Conservation (phyloP, 92 coral and sea anemone genomes). For the Pocillopora grandis region DNA sequence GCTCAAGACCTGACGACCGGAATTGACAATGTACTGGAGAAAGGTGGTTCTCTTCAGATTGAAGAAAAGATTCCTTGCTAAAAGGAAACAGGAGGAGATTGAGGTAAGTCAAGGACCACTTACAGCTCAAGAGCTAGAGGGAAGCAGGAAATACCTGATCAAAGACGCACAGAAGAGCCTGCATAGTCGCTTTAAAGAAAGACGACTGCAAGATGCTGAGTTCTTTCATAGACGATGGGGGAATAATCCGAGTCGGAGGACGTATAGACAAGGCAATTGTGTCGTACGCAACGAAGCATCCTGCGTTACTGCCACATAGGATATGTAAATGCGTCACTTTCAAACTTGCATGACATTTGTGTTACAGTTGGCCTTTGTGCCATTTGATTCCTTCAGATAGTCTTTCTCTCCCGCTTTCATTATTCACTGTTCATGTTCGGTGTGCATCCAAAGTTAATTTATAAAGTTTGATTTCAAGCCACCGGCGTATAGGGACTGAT, state of each 20-base stretch:
- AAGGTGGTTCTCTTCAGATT: constrained; percentile 34
- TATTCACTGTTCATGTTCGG: too few relatives aligned
- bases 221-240: constrained; percentile 1
- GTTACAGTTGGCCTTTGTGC: too few relatives aligned
- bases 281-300: constrained; percentile 43
- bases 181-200: constrained; percentile 8
- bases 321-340: neutral
- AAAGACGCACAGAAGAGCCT: constrained; percentile 47
- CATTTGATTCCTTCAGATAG: too few relatives aligned
- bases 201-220: constrained; percentile 23
- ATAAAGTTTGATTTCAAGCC: too few relatives aligned
- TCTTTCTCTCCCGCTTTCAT: too few relatives aligned
- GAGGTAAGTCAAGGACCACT: constrained; percentile 14
- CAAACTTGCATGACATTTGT: too few relatives aligned
- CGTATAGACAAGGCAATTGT: constrained; percentile 28
- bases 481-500: too few relatives aligned
- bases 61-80: constrained; percentile 17
- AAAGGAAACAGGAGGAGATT: neutral
- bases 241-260: constrained; percentile 56
- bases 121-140: constrained; percentile 33
- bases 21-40: constrained; percentile 35
- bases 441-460: too few relatives aligned
- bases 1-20: constrained; percentile 49
- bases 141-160: constrained; percentile 30
- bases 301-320: neutral